Evolutionary conservation across 2,797 vertebrate species (phyloP).

Genomic region (Channa striata): DNA sequence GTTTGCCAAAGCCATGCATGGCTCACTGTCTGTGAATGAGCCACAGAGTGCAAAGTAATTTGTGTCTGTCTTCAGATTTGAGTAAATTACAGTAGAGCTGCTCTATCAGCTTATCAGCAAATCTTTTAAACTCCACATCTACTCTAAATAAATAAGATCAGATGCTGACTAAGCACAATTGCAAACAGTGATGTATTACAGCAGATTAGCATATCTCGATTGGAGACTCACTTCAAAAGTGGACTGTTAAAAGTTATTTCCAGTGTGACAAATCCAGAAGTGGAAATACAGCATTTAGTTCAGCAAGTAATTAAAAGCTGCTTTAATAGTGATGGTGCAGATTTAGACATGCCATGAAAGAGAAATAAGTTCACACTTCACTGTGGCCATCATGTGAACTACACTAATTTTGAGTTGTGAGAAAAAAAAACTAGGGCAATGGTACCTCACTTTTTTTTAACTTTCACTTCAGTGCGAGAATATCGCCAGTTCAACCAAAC

Average conservation of each 20-base stretch:
- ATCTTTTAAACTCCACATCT: conserved; percentile 36
- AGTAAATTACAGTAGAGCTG: conserved; percentile 40
- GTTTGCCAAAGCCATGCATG: conserved; percentile 26
- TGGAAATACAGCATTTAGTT: conserved; percentile 12
- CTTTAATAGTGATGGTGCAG: conserved; percentile 5
- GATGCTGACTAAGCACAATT: conserved; percentile 27
- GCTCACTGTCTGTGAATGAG: conserved; percentile 23
- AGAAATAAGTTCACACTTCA: not conserved
- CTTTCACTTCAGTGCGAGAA: conserved; percentile 16
- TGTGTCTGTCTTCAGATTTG: conserved; percentile 18
- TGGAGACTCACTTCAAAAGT: conserved; percentile 20
- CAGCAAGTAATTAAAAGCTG: not conserved
- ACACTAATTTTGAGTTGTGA: not conserved
- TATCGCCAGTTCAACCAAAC: conserved; percentile 22
- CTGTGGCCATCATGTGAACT: not conserved
- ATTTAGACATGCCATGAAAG: conserved; percentile 15
- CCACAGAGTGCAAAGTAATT: conserved; percentile 17
- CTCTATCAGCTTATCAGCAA: conserved; percentile 38
- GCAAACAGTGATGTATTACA: conserved; percentile 19
- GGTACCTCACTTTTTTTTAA: conserved; percentile 7
- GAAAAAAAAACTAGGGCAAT: conserved; percentile 18
- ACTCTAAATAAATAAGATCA: conserved; percentile 37
- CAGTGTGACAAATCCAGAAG: conserved; percentile 7
- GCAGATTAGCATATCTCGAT: conserved; percentile 30
- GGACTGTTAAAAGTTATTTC: conserved; percentile 5